A percentile compares a stretch with the other conserved stretches of the same genome.
Conservation (phyloP, 2,888 invertebrate genomes). For the Amphiduros pacificus region DNA sequence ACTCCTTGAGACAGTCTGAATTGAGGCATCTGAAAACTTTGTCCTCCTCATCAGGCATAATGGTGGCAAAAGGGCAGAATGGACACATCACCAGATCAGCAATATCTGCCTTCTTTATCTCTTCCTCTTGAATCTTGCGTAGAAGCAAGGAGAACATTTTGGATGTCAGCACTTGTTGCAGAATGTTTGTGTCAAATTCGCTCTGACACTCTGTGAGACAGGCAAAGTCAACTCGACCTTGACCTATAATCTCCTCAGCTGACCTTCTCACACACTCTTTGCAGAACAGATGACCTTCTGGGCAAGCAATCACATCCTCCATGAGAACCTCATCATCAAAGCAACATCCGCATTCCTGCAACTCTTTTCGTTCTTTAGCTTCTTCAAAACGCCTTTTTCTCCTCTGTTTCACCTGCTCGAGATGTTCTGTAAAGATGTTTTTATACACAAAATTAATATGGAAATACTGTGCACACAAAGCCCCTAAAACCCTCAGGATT, state of each 20-base stretch:
- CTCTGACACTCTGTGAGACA: conserved; percentile 60
- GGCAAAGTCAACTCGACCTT: conserved; percentile 51
- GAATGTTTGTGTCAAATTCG: conserved; percentile 43
- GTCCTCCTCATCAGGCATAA: conserved; percentile 59
- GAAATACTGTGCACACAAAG: not conserved
- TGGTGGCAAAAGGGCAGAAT: conserved; percentile 66
- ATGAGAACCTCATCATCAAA: conserved; percentile 64
- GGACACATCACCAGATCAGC: conserved; percentile 66
- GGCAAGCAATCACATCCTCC: conserved; percentile 50
- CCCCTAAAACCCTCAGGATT: not conserved
- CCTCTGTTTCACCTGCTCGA: conserved; percentile 17
- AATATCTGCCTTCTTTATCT: conserved; percentile 63
- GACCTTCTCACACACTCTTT: conserved; percentile 46
- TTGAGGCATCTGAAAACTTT: conserved; percentile 65
- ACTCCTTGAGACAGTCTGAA: conserved; percentile 66
- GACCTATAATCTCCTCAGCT: conserved; percentile 44
- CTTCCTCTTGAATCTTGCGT: conserved; percentile 63
- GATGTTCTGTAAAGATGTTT: not conserved
- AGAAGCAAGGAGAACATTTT: conserved; percentile 63
- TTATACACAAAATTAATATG: not conserved
- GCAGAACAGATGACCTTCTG: conserved; percentile 46
- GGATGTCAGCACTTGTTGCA: conserved; percentile 60
- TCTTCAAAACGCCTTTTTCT: conserved; percentile 30
- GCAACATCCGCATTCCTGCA: conserved; percentile 65
- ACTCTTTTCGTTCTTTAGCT: conserved; percentile 57